These are phyloP conservation scores for Lepidochrysops patricia DNA, from an alignment of 2,888 invertebrate genomes.

Conservation along the genomic window DNA sequence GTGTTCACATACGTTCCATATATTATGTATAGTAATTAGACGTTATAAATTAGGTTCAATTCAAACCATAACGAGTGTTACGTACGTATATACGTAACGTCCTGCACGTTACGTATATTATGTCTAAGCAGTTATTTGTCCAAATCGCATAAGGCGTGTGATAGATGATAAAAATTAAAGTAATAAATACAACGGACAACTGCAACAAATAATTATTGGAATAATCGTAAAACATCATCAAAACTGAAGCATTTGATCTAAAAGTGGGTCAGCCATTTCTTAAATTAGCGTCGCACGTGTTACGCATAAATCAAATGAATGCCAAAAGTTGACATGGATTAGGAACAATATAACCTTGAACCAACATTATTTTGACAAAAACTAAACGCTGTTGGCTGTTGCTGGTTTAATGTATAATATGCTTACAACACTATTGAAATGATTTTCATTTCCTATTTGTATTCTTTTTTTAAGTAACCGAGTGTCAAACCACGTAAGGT, in stretches of 20 bases:
- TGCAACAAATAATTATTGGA: neutral
- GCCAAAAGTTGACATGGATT: conserved; percentile 8
- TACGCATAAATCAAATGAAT: conserved; percentile 19
- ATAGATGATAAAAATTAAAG: neutral
- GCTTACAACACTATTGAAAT: too few relatives aligned
- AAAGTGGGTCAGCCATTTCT: conserved; percentile 21
- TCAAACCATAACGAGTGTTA: too few relatives aligned
- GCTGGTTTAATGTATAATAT: neutral
- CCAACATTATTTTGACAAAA: conserved; percentile 3
- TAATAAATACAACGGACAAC: neutral
- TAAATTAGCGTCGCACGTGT: conserved; percentile 23
- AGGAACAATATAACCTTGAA: conserved; percentile 5
- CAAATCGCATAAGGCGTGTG: neutral
- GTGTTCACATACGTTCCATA: too few relatives aligned
- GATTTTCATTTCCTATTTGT: neutral
- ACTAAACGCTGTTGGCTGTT: neutral
- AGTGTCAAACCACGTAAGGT: too few relatives aligned
- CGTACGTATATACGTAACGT: too few relatives aligned
- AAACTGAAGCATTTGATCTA: conserved; percentile 19
- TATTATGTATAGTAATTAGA: too few relatives aligned
- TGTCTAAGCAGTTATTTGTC: too few relatives aligned
- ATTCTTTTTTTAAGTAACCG: neutral
- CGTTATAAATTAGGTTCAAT: too few relatives aligned
- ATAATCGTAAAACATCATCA: neutral
- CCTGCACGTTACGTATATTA: too few relatives aligned